Conservation (phyloP, 2,888 invertebrate genomes). For the Phrixothrix hirtus region DNA sequence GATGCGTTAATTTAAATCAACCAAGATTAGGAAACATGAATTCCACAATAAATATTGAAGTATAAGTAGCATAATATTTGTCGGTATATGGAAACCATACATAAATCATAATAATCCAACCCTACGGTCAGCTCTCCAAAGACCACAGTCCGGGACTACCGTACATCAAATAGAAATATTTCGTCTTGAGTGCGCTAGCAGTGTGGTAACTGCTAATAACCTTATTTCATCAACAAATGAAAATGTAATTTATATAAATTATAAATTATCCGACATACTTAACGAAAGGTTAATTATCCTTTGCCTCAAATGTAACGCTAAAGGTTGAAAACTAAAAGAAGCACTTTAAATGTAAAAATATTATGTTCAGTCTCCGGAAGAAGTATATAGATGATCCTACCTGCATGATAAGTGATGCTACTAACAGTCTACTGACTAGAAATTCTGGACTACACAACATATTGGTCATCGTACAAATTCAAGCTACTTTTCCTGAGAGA, state of each 20-base stretch:
- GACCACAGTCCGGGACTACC: conserved; percentile 26
- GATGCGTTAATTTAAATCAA: no score
- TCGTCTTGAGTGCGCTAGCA: conserved; percentile 24
- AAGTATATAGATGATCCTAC: conserved; percentile 52
- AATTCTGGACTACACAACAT: conserved; percentile 17
- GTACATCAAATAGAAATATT: conserved; percentile 29
- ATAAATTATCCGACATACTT: no score
- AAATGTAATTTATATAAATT: no score
- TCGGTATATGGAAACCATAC: conserved; percentile 27
- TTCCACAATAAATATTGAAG: conserved; percentile 23
- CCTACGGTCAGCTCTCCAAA: conserved; percentile 31
- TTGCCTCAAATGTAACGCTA: no score
- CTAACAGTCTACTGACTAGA: conserved; percentile 44
- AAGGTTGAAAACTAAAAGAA: not conserved
- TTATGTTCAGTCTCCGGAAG: conserved; percentile 46
- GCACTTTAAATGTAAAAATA: conserved; percentile 53
- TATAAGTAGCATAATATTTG: conserved; percentile 24
- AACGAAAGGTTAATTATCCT: no score
- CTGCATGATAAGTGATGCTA: conserved; percentile 54
- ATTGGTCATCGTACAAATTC: conserved; percentile 29
- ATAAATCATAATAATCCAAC: conserved; percentile 30
- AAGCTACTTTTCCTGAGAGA: conserved; percentile 15
- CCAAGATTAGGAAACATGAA: conserved; percentile 15
- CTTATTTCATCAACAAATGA: conserved; percentile 18
- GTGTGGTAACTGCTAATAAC: conserved; percentile 18